Base-by-base conservation (phyloP, 2,888 invertebrate species). In the Euzetes globulus region DNA sequence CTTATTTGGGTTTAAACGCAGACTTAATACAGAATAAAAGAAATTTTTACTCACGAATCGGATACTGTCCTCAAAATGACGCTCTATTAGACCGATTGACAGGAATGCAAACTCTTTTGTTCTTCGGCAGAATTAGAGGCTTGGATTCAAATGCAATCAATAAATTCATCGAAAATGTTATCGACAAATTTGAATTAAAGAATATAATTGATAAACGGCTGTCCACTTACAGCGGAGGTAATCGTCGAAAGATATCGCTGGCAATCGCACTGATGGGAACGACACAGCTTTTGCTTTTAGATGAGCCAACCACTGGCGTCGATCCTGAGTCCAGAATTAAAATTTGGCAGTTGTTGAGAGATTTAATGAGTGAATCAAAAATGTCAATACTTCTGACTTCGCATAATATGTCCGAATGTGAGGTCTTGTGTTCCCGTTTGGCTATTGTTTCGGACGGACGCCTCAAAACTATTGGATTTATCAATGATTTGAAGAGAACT, bases 401-500 rank as follows among this genome's bases (percentile, higher is more conserved):
- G 0, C 89, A 89, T 60, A 77, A 76, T 68, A 86, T 86, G 85
- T 86, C 85, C 77, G 86, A 86, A 80, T 86, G 85, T 83, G 89
- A 86, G 83, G 88, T 84, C 80, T 85, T 86, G 77, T 90, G 86
- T 81, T 87, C 85, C 77, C 85, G 81, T 75, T 80, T 85, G 80
- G 88, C 82, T 17, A 85, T 84, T 80, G 88, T 85, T 83, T 85
- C 84, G 80, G 87, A 82, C 80, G 89, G 84, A 79, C 85, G 81
- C 77, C 82, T 87, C 80, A 81, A 87, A 82, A 85, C 87, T 83
- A 82, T 87, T 45, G 88, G 88, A 77, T 78, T 73, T 78, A 78
- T 71, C 22, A 29, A 92, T 82, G 92, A 92, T 81, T 84, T 93
- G 77, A 93, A 92, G 82, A 91, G 91, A 82, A 86, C 91, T 72